Conservation (phyloP, 2,797 vertebrate species). For the Microcaecilia unicolor region DNA sequence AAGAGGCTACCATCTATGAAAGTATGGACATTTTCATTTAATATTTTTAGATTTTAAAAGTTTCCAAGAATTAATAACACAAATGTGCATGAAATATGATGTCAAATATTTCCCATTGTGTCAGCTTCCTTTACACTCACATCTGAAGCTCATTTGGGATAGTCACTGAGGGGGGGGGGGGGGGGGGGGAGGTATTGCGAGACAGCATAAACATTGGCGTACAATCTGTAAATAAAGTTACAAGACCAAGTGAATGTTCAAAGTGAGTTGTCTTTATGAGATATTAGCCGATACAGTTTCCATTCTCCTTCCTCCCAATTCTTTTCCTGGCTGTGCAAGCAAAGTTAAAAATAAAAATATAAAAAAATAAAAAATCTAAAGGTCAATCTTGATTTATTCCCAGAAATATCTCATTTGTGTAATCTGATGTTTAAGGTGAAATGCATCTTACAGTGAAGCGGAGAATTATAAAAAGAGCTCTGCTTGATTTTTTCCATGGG, state of each 20-base stretch:
- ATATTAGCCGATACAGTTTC: slow-evolving; percentile 8
- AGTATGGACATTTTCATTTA: slow-evolving; percentile 34
- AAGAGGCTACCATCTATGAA: slow-evolving; percentile 29
- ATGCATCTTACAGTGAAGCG: no score
- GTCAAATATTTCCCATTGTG: no score
- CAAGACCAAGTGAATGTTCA: slow-evolving; percentile 33
- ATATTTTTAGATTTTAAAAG: slow-evolving; percentile 31
- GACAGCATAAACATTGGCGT: slow-evolving; percentile 49
- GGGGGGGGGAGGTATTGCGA: slow-evolving; percentile 39
- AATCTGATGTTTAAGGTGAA: not conserved
- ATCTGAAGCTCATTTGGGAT: slow-evolving; percentile 46
- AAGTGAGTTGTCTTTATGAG: slow-evolving; percentile 22
- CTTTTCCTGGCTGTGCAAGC: slow-evolving; percentile 7
- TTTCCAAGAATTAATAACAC: slow-evolving; percentile 40
- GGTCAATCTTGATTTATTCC: not conserved
- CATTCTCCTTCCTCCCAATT: no score
- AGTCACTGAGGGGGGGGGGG: slow-evolving; percentile 33
- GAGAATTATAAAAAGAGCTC: no score
- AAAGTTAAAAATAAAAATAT: slow-evolving; percentile 19
- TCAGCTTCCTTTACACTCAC: slow-evolving; percentile 31
- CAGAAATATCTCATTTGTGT: rapidly evolving
- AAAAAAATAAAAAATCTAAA: not conserved
- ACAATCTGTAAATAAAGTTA: slow-evolving; percentile 44
- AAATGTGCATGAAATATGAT: slow-evolving; percentile 36
- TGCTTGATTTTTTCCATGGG: no score